Evolutionary conservation across 2,797 vertebrate genomes (phyloP).

Genomic region (Bryconaethiops microstoma): DNA sequence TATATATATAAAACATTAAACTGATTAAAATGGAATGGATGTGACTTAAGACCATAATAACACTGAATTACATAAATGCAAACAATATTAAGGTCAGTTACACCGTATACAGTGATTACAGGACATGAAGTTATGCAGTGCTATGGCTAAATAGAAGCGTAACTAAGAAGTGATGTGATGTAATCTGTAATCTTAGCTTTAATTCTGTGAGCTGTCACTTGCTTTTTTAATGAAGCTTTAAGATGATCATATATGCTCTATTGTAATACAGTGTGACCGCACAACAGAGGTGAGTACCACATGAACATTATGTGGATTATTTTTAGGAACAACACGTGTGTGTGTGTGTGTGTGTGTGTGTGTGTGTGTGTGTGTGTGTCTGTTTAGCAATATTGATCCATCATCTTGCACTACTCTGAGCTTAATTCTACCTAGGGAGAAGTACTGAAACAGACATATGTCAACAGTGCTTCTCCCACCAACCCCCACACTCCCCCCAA

Average conservation of each 20-base stretch:
- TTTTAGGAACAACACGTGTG: constrained; percentile 5
- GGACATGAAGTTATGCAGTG: neutral
- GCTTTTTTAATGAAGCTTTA: constrained; percentile 5
- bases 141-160: neutral
- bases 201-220: constrained; percentile 2
- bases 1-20: too few relatives aligned
- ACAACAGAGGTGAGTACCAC: constrained; percentile 5
- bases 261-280: neutral
- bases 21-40: neutral
- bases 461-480: constrained; percentile 45
- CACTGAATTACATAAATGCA: neutral
- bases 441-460: constrained; percentile 47
- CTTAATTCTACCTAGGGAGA: constrained; percentile 19
- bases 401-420: neutral
- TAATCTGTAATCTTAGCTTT: neutral
- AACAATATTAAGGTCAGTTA: neutral
- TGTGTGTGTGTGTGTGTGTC: neutral
- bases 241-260: constrained; percentile 13
- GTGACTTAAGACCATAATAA: neutral
- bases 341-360: constrained; percentile 14
- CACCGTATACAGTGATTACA: neutral
- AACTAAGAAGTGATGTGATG: neutral
- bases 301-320: neutral
- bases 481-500: constrained; percentile 15
- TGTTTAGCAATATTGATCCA: neutral